These are phyloP conservation scores for Tholera decimalis DNA, from an alignment of 2,888 invertebrate species.

Conservation along the genomic window DNA sequence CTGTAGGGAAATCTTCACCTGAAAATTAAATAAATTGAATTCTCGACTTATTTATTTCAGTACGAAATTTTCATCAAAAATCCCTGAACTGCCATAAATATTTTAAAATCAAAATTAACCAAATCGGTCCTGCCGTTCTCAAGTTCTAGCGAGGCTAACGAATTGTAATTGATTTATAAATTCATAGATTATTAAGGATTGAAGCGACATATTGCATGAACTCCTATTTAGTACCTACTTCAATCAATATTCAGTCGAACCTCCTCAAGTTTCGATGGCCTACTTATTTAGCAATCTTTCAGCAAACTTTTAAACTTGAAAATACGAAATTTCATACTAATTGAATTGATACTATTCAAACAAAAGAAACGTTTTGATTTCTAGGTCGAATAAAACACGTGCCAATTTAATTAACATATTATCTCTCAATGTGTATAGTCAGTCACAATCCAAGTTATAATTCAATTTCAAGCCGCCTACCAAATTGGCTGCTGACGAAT, in stretches of 20 bases:
- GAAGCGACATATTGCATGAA: neutral
- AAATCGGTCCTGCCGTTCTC: too few species aligned
- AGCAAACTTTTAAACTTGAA: neutral
- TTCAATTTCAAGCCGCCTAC: constrained; percentile 44
- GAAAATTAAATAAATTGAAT: neutral
- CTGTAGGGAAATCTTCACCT: neutral
- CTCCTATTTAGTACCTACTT: constrained; percentile 28
- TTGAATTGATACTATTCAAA: constrained; percentile 15
- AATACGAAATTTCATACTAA: constrained; percentile 17
- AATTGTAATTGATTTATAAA: too few species aligned
- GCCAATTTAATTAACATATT: constrained; percentile 43
- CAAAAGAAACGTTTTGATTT: constrained; percentile 10
- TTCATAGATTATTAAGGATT: neutral
- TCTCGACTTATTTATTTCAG: neutral
- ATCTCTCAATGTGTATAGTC: constrained; percentile 6
- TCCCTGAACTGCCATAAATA: too few species aligned
- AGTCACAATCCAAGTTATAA: constrained; percentile 17
- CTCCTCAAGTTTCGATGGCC: constrained; percentile 10
- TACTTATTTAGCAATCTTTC: constrained; percentile 37
- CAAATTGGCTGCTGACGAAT: constrained; percentile 40
- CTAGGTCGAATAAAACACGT: constrained; percentile 43
- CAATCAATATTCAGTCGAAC: constrained; percentile 9
- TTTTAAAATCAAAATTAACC: too few species aligned
- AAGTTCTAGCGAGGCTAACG: too few species aligned
- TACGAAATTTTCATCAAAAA: too few species aligned